Conservation (phyloP, 2,888 invertebrate species). For the Xestia xanthographa region DNA sequence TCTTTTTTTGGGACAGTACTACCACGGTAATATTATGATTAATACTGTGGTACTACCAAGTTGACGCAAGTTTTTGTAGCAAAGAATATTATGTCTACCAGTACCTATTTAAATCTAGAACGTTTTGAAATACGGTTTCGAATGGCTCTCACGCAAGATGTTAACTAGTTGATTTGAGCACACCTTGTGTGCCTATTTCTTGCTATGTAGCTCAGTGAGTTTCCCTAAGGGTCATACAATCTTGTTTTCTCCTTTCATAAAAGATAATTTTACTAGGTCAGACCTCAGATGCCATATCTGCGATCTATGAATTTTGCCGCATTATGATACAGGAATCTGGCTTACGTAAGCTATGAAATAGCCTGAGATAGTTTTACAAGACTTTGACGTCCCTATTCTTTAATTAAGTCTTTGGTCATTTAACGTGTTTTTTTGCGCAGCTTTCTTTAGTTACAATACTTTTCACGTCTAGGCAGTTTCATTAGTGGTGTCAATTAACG, state of each 20-base stretch:
- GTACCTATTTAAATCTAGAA: conserved; percentile 7
- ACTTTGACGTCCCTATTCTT: conserved; percentile 1
- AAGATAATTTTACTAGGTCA: conserved; percentile 50
- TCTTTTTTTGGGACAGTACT: conserved; percentile 14
- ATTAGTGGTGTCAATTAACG: background rate
- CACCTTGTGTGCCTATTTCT: conserved; percentile 19
- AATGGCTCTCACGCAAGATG: conserved; percentile 30
- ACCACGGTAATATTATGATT: too few relatives aligned
- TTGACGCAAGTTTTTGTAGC: conserved; percentile 1
- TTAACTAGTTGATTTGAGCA: conserved; percentile 29
- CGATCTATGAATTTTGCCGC: conserved; percentile 49
- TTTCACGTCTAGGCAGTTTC: background rate
- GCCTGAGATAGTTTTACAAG: conserved; percentile 20
- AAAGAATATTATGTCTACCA: conserved; percentile 6
- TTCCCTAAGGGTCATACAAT: conserved; percentile 21
- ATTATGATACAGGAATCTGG: conserved; percentile 47
- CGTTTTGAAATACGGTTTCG: conserved; percentile 27
- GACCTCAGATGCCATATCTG: conserved; percentile 39
- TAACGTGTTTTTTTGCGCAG: background rate
- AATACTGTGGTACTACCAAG: conserved; percentile 9
- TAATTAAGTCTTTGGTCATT: conserved; percentile 15
- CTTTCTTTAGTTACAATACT: background rate
- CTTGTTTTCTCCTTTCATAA: conserved; percentile 28
- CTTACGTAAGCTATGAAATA: conserved; percentile 47
- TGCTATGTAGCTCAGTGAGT: conserved; percentile 23